Conservation (phyloP, 2,113 vertebrate genomes). For the Riparia riparia region DNA sequence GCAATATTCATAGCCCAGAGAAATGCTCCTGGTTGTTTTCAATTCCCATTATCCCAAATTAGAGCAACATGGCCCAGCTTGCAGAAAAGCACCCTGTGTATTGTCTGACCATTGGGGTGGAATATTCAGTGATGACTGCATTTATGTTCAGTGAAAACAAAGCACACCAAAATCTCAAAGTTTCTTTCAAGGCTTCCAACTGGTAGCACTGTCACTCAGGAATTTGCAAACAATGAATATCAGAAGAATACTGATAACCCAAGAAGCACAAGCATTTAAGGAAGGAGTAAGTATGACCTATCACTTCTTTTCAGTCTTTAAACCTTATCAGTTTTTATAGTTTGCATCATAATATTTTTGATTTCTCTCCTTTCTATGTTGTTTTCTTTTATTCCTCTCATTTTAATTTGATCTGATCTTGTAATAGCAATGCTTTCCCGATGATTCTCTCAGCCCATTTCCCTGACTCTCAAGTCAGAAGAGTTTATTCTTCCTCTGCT, state of each 20-base stretch:
- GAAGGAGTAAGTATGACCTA: neutral
- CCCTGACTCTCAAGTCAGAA: neutral
- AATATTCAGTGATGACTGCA: neutral
- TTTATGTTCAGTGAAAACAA: neutral
- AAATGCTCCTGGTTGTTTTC: neutral
- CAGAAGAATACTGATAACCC: neutral
- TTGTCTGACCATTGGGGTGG: neutral
- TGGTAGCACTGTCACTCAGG: neutral
- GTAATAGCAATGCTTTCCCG: neutral
- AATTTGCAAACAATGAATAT: neutral
- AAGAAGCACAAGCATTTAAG: neutral
- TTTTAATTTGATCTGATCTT: neutral
- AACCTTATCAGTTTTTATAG: neutral
- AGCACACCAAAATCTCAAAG: neutral
- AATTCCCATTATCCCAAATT: neutral
- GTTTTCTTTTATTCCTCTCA: neutral
- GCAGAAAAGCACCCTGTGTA: neutral
- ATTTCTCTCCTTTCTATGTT: neutral
- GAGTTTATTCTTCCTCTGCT: neutral
- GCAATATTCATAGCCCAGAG: neutral
- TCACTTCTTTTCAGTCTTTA: neutral
- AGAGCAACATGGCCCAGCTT: neutral
- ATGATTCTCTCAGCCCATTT: neutral
- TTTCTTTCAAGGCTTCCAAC: neutral
- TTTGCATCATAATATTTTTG: neutral